A percentile compares a stretch with the other conserved stretches of the same genome.
phyloP scores from a whole-genome alignment of 92 coral and sea anemone genomes.

The Epizoanthus scotinus region DNA sequence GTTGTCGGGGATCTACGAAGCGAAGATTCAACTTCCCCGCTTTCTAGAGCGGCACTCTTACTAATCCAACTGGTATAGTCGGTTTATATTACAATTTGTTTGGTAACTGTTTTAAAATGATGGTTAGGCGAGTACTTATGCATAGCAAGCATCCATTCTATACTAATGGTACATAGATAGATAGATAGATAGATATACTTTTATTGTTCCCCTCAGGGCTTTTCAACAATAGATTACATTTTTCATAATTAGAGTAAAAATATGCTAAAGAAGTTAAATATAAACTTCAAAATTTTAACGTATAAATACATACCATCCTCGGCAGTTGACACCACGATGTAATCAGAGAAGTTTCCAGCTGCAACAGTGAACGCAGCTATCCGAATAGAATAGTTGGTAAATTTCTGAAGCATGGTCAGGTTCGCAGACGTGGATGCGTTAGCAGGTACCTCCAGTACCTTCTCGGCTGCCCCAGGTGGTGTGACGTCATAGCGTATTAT shows the following conservation, averaged over 20 bases:
- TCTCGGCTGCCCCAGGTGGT: constrained; percentile 16
- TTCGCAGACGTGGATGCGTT: constrained; percentile 11
- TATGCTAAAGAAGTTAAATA: too few species aligned
- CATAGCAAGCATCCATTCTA: not conserved
- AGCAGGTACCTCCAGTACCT: not conserved
- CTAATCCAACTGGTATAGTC: too few species aligned
- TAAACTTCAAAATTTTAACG: too few species aligned
- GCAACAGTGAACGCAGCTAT: constrained; percentile 35
- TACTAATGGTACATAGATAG: not conserved
- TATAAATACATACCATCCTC: constrained; percentile 34
- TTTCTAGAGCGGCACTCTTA: too few species aligned
- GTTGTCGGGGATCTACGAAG: too few species aligned
- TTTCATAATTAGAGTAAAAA: too few species aligned
- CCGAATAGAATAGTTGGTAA: constrained; percentile 39
- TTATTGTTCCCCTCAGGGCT: too few species aligned
- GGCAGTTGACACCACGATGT: constrained; percentile 28
- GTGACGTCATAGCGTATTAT: constrained; percentile 7
- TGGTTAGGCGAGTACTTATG: too few species aligned
- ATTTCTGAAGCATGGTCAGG: constrained; percentile 33
- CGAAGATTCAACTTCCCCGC: too few species aligned
- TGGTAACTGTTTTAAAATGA: not conserved
- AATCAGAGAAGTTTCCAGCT: constrained; percentile 20
- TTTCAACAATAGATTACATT: too few species aligned
- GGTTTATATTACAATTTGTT: too few species aligned
- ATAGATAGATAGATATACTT: too few species aligned